Conservation (phyloP, 1,140 invertebrate genomes). For the Ips typographus region DNA sequence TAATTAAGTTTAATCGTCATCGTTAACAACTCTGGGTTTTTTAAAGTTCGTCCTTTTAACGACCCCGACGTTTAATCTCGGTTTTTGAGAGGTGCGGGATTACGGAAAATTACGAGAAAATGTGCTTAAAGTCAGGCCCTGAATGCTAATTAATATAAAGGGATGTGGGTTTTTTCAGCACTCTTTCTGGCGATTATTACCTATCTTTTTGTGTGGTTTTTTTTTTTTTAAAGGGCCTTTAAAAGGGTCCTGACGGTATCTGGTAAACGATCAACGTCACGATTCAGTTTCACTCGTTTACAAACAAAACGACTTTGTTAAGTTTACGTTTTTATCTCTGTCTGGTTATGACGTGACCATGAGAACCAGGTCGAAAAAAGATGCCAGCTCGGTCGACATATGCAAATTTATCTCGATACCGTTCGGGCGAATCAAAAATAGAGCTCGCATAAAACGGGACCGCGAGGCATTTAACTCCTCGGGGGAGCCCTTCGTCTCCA, state of each 20-base stretch:
- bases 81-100: constrained; percentile 26
- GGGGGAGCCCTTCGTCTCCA: constrained; percentile 21
- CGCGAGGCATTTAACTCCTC: constrained; percentile 21
- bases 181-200: constrained; percentile 11
- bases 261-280: not conserved
- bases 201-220: constrained; percentile 9
- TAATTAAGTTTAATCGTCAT: constrained; percentile 37
- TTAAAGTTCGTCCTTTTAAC: constrained; percentile 28
- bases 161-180: constrained; percentile 24
- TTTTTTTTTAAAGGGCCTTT: too few species aligned
- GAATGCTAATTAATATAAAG: constrained; percentile 35
- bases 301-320: not conserved
- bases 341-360: too few species aligned
- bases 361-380: too few species aligned
- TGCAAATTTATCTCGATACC: not conserved
- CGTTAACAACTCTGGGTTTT: constrained; percentile 20
- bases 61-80: constrained; percentile 32
- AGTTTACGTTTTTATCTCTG: not conserved
- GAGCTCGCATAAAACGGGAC: constrained; percentile 3
- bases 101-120: constrained; percentile 37
- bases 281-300: not conserved
- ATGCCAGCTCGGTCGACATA: not conserved
- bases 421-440: constrained; percentile 18
- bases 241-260: too few species aligned
- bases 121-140: constrained; percentile 32